Evolutionary conservation across 2,113 vertebrate species (phyloP), one percentile per base, ranked within the genome.

Genomic region (Haliaeetus leucogaster): DNA sequence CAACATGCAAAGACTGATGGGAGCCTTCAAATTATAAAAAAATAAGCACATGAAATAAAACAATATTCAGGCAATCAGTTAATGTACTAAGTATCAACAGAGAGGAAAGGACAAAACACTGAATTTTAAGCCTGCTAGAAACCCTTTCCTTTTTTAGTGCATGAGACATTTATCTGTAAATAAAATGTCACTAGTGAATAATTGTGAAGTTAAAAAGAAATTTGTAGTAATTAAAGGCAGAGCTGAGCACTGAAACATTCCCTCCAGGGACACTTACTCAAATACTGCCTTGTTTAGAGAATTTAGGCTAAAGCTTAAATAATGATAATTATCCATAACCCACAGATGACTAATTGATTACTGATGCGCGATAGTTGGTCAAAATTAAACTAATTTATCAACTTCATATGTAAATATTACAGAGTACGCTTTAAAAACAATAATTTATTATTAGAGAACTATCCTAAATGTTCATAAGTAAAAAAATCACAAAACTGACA

Each of bases 131-230:
- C 47, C 48, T 94, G 59, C 29, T 61, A 68, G 53, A 78, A 52
- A 68, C 13, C 8, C 40, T 47, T 86, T 84, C 42, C 61, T 82
- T 93, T 53, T 87, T 74, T 15, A 56, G 22, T 20, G 16, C 36
- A 36, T 48, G 13, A 80, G 26, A 66, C 55, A 48, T 91, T 95
- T 93, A 65, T 74, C 74, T 88, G 34, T 90, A 89, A 96, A 95
- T 84, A 89, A 96, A 97, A 90, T 68, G 40, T 82, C 76, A 74
- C 30, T 74, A 71, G 68, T 94, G 85, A 97, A 88, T 61, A 96
- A 96, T 23, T 92, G 80, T 94, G 38, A 84, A 93, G 71, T 76
- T 88, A 90, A 90, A 93, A 93, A 52, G 17, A 52, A 86, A 81
- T 86, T 45, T 77, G 67, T 34, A 77, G 34, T 77, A 95, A 96